A percentile compares a stretch with the other conserved stretches of the same genome.
These are phyloP conservation scores for Mycetomoellerius zeteki DNA, from an alignment of 1,140 invertebrate genomes.

Conservation along the genomic window DNA sequence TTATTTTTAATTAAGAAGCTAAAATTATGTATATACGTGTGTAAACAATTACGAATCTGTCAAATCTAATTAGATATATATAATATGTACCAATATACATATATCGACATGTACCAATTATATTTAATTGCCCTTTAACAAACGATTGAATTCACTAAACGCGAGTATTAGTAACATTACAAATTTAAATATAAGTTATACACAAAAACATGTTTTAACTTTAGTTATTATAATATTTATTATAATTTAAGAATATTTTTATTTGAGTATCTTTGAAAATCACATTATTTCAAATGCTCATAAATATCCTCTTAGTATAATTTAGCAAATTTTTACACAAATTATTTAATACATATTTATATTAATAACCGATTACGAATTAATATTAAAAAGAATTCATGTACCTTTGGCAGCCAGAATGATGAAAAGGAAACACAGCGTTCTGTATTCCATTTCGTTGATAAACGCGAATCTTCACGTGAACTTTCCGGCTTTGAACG, in stretches of 20 bases:
- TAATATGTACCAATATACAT: neutral
- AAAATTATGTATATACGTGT: neutral
- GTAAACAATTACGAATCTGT: neutral
- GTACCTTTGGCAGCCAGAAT: slow-evolving; percentile 73
- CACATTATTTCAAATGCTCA: neutral
- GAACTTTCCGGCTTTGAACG: slow-evolving; percentile 4
- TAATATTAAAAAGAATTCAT: slow-evolving; percentile 44
- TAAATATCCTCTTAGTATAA: neutral
- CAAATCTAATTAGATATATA: neutral
- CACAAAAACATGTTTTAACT: neutral
- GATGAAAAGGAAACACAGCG: slow-evolving; percentile 70
- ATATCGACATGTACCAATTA: neutral
- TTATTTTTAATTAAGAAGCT: neutral
- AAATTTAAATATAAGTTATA: slow-evolving; percentile 1
- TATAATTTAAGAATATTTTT: neutral
- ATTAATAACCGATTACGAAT: neutral
- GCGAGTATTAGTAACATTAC: neutral
- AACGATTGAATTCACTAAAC: neutral
- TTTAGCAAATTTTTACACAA: neutral
- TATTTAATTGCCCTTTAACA: neutral
- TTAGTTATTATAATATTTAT: neutral
- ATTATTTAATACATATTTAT: slow-evolving; percentile 9
- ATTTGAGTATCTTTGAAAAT: neutral
- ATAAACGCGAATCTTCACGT: neutral
- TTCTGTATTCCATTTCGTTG: slow-evolving; percentile 71